These are phyloP conservation scores for Elysia crispata DNA, from an alignment of 2,888 invertebrate genomes.

Conservation along the genomic window DNA sequence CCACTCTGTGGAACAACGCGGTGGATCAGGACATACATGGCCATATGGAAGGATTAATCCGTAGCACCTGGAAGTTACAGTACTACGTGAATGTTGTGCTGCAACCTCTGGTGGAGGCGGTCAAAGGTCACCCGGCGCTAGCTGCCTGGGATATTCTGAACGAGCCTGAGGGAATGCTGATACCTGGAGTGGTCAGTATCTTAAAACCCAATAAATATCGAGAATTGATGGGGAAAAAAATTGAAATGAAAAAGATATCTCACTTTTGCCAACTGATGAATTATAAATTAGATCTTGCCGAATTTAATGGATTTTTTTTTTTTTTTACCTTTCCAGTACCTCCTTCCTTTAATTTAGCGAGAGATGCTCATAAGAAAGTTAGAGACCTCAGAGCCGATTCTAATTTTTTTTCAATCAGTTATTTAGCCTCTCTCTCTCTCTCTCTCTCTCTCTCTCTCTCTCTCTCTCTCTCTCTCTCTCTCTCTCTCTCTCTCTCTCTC, in stretches of 20 bases:
- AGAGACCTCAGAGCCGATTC: too few relatives aligned
- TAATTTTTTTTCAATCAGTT: too few relatives aligned
- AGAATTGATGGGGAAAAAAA: too few relatives aligned
- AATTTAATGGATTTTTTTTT: too few relatives aligned
- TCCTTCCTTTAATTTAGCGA: too few relatives aligned
- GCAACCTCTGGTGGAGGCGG: slow-evolving; percentile 63
- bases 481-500: slow-evolving; percentile 21
- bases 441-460: background rate
- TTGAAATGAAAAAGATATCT: too few relatives aligned
- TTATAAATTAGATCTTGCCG: too few relatives aligned
- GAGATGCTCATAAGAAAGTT: too few relatives aligned
- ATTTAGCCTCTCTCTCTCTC: background rate
- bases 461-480: slow-evolving; percentile 28
- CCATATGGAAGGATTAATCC: slow-evolving; percentile 47
- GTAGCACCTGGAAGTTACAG: slow-evolving; percentile 64
- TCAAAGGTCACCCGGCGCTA: slow-evolving; percentile 64
- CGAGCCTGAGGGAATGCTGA: slow-evolving; percentile 68
- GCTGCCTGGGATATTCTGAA: slow-evolving; percentile 72
- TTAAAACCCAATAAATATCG: too few relatives aligned
- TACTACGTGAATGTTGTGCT: slow-evolving; percentile 67
- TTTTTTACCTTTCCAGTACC: too few relatives aligned
- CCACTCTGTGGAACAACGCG: slow-evolving; percentile 70
- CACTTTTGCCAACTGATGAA: too few relatives aligned
- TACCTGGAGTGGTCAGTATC: slow-evolving; percentile 63
- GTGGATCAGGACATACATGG: slow-evolving; percentile 53